These are phyloP conservation scores for Euplexia lucipara DNA, from an alignment of 2,888 invertebrate species.

Conservation along the genomic window DNA sequence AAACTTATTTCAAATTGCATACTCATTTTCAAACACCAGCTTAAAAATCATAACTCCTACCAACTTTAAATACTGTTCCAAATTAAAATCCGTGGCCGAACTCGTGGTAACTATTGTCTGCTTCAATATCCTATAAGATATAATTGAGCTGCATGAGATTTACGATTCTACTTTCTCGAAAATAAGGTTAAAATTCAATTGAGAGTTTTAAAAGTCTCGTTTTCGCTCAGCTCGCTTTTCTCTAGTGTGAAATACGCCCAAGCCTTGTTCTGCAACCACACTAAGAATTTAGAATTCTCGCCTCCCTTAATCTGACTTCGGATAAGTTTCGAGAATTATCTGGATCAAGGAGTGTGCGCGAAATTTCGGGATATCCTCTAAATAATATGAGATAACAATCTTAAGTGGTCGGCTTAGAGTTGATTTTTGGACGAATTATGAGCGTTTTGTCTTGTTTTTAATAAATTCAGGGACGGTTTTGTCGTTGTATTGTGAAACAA, in stretches of 20 bases:
- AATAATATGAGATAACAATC: constrained; percentile 53
- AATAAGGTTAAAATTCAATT: constrained; percentile 29
- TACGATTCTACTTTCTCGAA: fast-evolving
- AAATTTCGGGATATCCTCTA: constrained; percentile 52
- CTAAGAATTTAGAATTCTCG: constrained; percentile 67
- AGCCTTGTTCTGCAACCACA: constrained; percentile 59
- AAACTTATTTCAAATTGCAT: constrained; percentile 34
- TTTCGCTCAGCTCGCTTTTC: constrained; percentile 37
- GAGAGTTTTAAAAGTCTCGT: constrained; percentile 1
- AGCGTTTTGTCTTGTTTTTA: constrained; percentile 30
- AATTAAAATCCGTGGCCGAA: constrained; percentile 52
- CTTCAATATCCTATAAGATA: constrained; percentile 33
- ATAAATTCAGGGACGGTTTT: constrained; percentile 46
- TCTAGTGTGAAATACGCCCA: constrained; percentile 56
- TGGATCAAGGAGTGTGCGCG: constrained; percentile 60
- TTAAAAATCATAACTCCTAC: constrained; percentile 51
- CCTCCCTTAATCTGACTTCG: constrained; percentile 64
- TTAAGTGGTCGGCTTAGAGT: constrained; percentile 51
- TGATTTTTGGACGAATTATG: constrained; percentile 41
- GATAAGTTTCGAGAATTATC: constrained; percentile 67
- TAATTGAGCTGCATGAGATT: neutral
- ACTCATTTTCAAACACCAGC: constrained; percentile 34
- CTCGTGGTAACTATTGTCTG: constrained; percentile 37
- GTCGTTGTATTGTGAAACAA: constrained; percentile 53
- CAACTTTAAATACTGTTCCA: constrained; percentile 46